These are phyloP conservation scores for Megaustenia siamemsis DNA, from an alignment of 2,888 invertebrate species.

Conservation along the genomic window DNA sequence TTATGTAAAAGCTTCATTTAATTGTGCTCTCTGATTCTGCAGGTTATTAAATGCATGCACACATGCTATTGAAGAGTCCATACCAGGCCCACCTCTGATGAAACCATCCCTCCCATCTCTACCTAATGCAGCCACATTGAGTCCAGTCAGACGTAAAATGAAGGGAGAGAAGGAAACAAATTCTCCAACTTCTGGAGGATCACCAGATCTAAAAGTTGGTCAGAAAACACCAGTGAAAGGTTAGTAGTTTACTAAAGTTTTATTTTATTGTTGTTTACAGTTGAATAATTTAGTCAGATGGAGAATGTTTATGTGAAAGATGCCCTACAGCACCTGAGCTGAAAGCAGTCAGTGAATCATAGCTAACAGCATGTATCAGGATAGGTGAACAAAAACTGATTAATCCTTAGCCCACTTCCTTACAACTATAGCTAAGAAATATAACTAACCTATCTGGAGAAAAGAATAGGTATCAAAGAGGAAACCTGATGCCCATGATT, in stretches of 20 bases:
- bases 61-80: slow-evolving; percentile 87
- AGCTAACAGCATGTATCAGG: too few species aligned
- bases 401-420: too few species aligned
- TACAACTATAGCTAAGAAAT: too few species aligned
- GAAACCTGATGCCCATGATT: too few species aligned
- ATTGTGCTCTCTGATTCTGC: slow-evolving; percentile 27
- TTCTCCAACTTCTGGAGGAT: slow-evolving; percentile 59
- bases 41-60: slow-evolving; percentile 87
- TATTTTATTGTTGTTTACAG: too few species aligned
- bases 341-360: too few species aligned
- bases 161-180: slow-evolving; percentile 72
- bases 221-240: slow-evolving; percentile 64
- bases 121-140: slow-evolving; percentile 79
- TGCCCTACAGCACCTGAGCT: too few species aligned
- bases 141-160: slow-evolving; percentile 80
- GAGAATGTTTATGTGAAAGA: too few species aligned
- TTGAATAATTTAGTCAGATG: too few species aligned
- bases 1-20: background rate
- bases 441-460: too few species aligned
- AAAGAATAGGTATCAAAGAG: too few species aligned
- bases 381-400: too few species aligned
- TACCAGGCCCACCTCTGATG: slow-evolving; percentile 80
- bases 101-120: slow-evolving; percentile 82
- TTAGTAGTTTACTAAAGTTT: slow-evolving; percentile 5
- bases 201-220: slow-evolving; percentile 63